These are phyloP conservation scores for Thryonomys swinderianus DNA, from an alignment of 2,113 vertebrate species.

Conservation along the genomic window DNA sequence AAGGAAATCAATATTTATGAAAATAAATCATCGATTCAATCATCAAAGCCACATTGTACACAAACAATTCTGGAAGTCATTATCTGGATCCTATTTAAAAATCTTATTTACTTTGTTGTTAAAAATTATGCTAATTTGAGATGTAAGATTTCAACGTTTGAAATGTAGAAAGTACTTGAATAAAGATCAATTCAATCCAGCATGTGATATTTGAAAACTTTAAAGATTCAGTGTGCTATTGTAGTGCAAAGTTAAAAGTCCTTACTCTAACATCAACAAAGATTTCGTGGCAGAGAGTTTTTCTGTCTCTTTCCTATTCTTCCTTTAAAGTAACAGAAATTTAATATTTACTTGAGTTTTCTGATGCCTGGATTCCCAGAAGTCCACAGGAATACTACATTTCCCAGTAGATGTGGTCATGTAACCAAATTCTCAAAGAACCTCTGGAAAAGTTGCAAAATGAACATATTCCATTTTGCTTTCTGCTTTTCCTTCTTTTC, in stretches of 20 bases:
- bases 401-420: background rate
- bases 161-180: slow-evolving; percentile 12
- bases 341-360: slow-evolving; percentile 7
- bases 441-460: background rate
- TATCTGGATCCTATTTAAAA: slow-evolving; percentile 53
- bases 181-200: background rate
- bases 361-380: background rate
- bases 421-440: background rate
- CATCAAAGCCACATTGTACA: slow-evolving; percentile 41
- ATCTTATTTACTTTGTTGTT: slow-evolving; percentile 45
- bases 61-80: slow-evolving; percentile 39
- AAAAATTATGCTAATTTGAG: slow-evolving; percentile 58
- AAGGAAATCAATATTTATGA: slow-evolving; percentile 68
- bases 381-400: background rate
- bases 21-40: slow-evolving; percentile 67
- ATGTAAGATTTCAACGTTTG: background rate
- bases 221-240: background rate
- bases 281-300: background rate
- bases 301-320: background rate
- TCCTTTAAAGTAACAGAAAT: background rate
- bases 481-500: background rate
- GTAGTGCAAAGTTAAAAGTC: background rate
- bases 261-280: background rate
- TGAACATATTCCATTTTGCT: background rate
- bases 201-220: background rate